Evolutionary conservation across 2,113 vertebrate genomes (phyloP), one percentile per base, ranked within the genome.

Genomic region (Neofelis nebulosa): DNA sequence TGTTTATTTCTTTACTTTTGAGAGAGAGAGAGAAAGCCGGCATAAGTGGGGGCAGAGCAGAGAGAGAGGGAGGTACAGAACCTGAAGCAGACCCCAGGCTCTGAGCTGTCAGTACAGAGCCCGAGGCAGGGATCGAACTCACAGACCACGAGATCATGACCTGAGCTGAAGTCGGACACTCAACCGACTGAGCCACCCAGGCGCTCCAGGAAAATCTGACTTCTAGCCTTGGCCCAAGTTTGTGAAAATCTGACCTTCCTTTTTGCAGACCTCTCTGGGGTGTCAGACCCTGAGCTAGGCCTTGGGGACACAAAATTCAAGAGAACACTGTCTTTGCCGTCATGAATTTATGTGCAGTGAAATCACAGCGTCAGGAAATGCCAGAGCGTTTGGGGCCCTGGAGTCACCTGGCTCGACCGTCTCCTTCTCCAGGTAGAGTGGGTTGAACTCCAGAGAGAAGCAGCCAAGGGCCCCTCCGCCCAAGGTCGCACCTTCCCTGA

Each of bases 281-380:
- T 55, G 21, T 95, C 41, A 52, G 69, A 29, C 1, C 8, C 71
- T 85, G 52, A 1, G 13, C 41, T 12, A 1, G 65, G 33, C 9
- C 15, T 31, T 65, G 61, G 31, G 13, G 52, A 90, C 14, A 50
- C n/a, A 29, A 88, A 52, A 21, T 25, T 61, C 57, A 15, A 41
- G 71, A 74, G 33, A 48, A 74, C 3, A 3, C 48, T n/a, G 10
- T 61, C 63, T 74, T 8, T 57, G 55, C 14, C 10, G 12, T 61
- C 8, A 0, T 21, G 52, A 41, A 8, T 19, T 52, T 52, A 65
- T 1, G 38, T 0, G 0, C 5, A 3, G 7, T 23, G 9, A 45
- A 55, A 63, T 31, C 52, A 25, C 36, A 57, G 81, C 45, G 36
- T 65, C 14, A 63, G 76, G 63, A 45, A 33, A 45, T 5, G n/a